A percentile compares a stretch with the other conserved stretches of the same genome.
These are phyloP conservation scores for Phoeniculus purpureus DNA, from an alignment of 2,797 vertebrate species.

Conservation along the genomic window DNA sequence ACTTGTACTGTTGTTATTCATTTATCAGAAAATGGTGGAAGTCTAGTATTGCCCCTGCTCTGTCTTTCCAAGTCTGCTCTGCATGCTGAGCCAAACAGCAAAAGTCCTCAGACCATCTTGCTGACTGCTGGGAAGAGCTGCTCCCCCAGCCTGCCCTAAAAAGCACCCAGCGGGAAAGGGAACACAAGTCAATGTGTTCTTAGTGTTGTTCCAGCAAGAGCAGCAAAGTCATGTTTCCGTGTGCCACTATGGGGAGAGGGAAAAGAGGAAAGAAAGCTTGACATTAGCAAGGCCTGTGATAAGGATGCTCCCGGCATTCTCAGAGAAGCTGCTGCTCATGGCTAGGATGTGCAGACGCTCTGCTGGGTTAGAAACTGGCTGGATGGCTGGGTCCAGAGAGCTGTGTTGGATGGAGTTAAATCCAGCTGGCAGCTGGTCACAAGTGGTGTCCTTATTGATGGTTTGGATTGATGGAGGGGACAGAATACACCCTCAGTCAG, in stretches of 20 bases:
- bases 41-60: background rate
- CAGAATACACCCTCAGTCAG: too few relatives aligned
- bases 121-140: background rate
- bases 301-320: too few relatives aligned
- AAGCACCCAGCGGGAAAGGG: background rate
- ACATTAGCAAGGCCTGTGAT: background rate
- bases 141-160: background rate
- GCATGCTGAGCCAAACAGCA: background rate
- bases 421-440: too few relatives aligned
- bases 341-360: too few relatives aligned
- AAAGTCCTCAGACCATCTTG: rapidly evolving
- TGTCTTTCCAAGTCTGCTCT: background rate
- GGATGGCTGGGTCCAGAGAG: too few relatives aligned
- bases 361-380: too few relatives aligned
- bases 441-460: too few relatives aligned
- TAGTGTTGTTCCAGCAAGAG: background rate
- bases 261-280: background rate
- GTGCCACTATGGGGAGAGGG: background rate
- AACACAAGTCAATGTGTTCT: background rate
- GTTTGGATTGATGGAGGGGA: too few relatives aligned
- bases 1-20: background rate
- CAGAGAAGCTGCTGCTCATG: too few relatives aligned
- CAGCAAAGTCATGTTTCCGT: background rate
- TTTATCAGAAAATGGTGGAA: background rate
- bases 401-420: too few relatives aligned